Base-by-base conservation (phyloP, 1,140 invertebrate species). In the Dryas iulia region DNA sequence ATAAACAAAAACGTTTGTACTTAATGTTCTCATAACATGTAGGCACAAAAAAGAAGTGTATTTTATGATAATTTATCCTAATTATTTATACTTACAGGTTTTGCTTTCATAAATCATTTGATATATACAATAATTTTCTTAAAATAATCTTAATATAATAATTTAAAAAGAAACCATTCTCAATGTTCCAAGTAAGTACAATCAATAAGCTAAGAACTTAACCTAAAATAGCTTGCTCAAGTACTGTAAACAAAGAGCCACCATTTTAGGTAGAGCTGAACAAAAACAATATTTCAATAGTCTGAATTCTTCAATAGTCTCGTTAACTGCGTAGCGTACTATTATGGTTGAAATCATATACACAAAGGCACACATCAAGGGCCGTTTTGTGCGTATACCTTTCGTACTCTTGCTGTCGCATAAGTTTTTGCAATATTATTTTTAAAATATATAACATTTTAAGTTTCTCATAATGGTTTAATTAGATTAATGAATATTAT, bases 331-430 rank as follows among this genome's bases (percentile, higher is more conserved):
- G 23, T 18, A n/a, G 24, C 47, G 14, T 2, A 47, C 39, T 18
- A 47, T 47, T 21, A 47, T 47, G 39, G 39, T 47, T 47, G 39
- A 47, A 47, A 47, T 47, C 39, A 3, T 47, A 21, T 21, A 47
- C 8, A 47, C 39, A 47, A 47, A 47, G 39, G 39, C 18, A 47
- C 39, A 47, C 39, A 6, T 47, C 33, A 61, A 72, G 71, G 31
- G 53, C 62, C 71, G 62, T 59, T 65, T 69, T 66, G 35, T 63
- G 33, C n/a, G 47, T 59, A 28, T 23, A 60, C 53, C 62, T 73
- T 73, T 66, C 12, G 59, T 47, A 24, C 30, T 31, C 33, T 58
- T 57, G 56, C 64, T n/a, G 58, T 56, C 14, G 2, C n/a, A n/a
- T 26, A 59, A 23, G 24, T 28, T 71, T 24, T 64, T 0, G 14